phyloP scores from a whole-genome alignment of 92 coral and sea anemone genomes.

The Blastomussa wellsi region DNA sequence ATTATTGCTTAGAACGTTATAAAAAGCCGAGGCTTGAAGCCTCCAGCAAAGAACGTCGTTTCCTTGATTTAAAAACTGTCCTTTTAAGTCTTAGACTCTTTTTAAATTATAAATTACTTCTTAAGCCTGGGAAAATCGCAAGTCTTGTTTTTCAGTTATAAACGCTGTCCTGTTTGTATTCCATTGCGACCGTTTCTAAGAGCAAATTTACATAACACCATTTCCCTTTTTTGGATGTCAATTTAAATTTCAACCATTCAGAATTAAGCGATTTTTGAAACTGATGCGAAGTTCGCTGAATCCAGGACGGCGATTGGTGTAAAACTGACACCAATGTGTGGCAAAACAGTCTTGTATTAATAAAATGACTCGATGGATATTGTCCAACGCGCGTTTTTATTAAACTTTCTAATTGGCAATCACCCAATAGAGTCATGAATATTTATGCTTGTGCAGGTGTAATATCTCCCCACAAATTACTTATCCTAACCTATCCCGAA shows the following conservation, averaged over 20 bases:
- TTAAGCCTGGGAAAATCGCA: background rate
- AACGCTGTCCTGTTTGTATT: conserved; percentile 20
- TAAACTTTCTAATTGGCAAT: conserved; percentile 70
- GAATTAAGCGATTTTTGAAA: background rate
- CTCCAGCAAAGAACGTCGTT: background rate
- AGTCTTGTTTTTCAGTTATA: background rate
- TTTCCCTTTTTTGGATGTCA: conserved; percentile 18
- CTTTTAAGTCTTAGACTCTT: background rate
- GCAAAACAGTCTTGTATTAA: conserved; percentile 38
- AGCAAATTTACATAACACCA: conserved; percentile 47
- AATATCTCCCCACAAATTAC: conserved; percentile 39
- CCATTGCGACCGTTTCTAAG: conserved; percentile 53
- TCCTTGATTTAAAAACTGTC: background rate
- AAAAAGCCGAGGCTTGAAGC: background rate
- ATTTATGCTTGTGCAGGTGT: conserved; percentile 71
- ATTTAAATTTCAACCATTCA: conserved; percentile 23
- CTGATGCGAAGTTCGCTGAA: conserved; percentile 22
- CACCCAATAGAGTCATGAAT: conserved; percentile 61
- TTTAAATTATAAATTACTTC: background rate
- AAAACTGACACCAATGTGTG: conserved; percentile 18
- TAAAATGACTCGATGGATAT: conserved; percentile 47
- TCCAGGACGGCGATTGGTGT: conserved; percentile 28
- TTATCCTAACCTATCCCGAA: conserved; percentile 44
- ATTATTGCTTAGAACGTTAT: background rate
- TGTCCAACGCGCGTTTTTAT: conserved; percentile 47